These are phyloP conservation scores for Paguma larvata DNA, from an alignment of 2,797 vertebrate genomes.

Conservation along the genomic window DNA sequence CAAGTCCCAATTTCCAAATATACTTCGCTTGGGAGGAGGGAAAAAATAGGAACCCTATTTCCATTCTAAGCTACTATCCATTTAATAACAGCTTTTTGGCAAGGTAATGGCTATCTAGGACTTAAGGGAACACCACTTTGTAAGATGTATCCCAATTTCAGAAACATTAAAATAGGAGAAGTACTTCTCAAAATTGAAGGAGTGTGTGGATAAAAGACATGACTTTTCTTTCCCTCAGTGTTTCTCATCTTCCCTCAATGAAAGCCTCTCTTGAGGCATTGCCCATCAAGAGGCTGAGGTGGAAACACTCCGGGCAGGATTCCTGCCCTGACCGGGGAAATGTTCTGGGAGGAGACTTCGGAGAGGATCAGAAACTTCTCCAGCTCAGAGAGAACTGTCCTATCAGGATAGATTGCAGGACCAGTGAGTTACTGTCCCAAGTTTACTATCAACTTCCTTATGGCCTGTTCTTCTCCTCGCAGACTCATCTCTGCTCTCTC, in stretches of 20 bases:
- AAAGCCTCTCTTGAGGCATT: slow-evolving; percentile 56
- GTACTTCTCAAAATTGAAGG: slow-evolving; percentile 6
- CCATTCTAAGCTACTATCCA: background rate
- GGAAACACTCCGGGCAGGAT: background rate
- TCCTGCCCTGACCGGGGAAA: background rate
- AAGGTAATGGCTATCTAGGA: background rate
- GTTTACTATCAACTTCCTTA: background rate
- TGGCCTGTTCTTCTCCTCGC: background rate
- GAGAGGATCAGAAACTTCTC: background rate
- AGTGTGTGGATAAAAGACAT: background rate
- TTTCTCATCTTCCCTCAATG: slow-evolving; percentile 58
- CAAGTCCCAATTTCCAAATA: slow-evolving; percentile 66
- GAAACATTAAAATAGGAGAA: slow-evolving; percentile 45
- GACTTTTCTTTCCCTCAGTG: background rate
- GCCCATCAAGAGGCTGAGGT: slow-evolving; percentile 74
- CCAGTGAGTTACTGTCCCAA: background rate
- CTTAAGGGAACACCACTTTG: background rate
- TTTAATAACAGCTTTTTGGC: background rate
- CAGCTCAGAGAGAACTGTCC: background rate
- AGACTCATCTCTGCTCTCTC: background rate
- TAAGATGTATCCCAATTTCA: background rate
- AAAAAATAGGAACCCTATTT: background rate
- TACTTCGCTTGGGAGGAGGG: slow-evolving; percentile 18
- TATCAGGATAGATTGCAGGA: background rate
- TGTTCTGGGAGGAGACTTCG: background rate